Percentiles rank a stretch among this genome's conserved stretches.
These are phyloP conservation scores for Spinibarbus caldwelli DNA, from an alignment of 2,797 vertebrate genomes.

Conservation along the genomic window DNA sequence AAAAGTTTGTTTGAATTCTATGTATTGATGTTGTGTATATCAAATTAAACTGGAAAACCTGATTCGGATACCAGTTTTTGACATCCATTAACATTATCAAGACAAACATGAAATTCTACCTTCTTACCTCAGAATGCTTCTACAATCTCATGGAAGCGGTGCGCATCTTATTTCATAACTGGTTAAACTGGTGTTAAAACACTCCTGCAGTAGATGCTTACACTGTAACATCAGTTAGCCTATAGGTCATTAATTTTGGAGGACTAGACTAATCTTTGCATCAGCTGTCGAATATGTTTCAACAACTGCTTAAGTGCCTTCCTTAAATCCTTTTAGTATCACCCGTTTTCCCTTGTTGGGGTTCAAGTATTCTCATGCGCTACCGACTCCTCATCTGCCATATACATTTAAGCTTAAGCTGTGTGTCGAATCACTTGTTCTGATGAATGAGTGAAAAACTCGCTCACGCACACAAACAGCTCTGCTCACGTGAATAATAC, in stretches of 20 bases:
- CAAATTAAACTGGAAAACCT: too few relatives aligned
- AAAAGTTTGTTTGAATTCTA: too few relatives aligned
- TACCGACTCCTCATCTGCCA: conserved; percentile 72
- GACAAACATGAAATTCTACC: too few relatives aligned
- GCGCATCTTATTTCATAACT: neutral
- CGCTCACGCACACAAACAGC: conserved; percentile 88
- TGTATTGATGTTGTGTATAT: too few relatives aligned
- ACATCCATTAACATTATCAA: neutral
- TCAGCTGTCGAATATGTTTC: conserved; percentile 5
- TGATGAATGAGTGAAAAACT: conserved; percentile 91
- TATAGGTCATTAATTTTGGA: neutral
- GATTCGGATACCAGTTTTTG: too few relatives aligned
- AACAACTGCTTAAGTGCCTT: conserved; percentile 5
- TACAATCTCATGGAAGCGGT: neutral
- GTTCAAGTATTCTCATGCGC: conserved; percentile 74
- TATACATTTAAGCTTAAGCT: conserved; percentile 69
- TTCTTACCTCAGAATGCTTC: too few relatives aligned
- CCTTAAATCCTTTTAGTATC: conserved; percentile 23
- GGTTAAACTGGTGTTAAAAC: conserved; percentile 11
- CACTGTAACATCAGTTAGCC: neutral
- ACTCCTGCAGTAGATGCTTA: too few relatives aligned
- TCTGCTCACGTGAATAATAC: conserved; percentile 85
- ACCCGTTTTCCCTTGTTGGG: conserved; percentile 14
- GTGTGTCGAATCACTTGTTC: conserved; percentile 88
- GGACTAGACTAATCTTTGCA: neutral